Conservation (phyloP, 2,888 invertebrate genomes). For the Drosophila koepferae region DNA sequence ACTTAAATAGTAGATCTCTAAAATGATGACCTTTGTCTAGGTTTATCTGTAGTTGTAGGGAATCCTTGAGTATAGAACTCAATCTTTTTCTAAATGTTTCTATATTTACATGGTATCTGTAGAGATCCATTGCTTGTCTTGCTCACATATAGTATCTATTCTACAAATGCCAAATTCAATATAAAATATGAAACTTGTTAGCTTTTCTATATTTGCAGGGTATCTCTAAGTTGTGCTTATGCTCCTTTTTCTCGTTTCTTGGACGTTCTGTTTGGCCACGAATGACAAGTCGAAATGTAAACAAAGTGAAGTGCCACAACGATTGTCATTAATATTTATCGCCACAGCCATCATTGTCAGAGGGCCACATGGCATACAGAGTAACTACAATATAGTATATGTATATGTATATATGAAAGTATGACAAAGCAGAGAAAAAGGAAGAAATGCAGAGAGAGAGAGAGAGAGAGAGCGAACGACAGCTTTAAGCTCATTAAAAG, state of each 20-base stretch:
- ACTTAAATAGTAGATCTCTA: no score
- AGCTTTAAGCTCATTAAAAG: constrained; percentile 48
- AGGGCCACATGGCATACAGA: constrained; percentile 44
- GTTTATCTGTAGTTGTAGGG: no score
- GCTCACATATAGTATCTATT: no score
- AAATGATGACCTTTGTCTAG: no score
- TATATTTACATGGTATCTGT: no score
- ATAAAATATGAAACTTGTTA: not conserved
- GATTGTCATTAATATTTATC: constrained; percentile 73
- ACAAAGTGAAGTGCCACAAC: constrained; percentile 42
- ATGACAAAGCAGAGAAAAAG: constrained; percentile 20
- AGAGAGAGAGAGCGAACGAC: not conserved
- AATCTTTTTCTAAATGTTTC: no score
- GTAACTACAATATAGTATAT: constrained; percentile 4
- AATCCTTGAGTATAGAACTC: no score
- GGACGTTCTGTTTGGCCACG: constrained; percentile 13
- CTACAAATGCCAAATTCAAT: no score
- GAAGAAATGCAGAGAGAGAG: not conserved
- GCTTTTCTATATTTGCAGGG: not conserved
- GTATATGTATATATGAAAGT: constrained; percentile 15
- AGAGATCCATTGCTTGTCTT: no score
- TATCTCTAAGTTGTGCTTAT: not conserved
- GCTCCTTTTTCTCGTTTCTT: not conserved
- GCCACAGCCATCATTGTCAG: constrained; percentile 50
- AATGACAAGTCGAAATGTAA: constrained; percentile 56